A percentile compares a stretch with the other conserved stretches of the same genome.
These are phyloP conservation scores for Trogon surrucura DNA, from an alignment of 2,113 vertebrate species.

Conservation along the genomic window DNA sequence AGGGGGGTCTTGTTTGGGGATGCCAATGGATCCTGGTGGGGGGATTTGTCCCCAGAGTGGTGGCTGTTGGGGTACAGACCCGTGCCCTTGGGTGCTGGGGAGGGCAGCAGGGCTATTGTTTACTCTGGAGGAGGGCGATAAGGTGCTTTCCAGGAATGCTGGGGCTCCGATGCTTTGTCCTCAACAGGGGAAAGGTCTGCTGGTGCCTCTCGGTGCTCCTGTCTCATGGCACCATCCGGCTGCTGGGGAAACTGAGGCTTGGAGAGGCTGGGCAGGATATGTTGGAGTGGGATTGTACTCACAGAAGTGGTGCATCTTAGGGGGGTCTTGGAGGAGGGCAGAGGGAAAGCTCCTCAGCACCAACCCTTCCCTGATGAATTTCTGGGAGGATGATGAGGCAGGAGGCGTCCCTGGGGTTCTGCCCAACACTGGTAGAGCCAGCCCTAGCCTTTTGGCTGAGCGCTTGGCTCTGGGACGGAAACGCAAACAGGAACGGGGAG, in stretches of 20 bases:
- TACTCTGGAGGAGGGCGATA: not conserved
- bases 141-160: not conserved
- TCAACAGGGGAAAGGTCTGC: not conserved
- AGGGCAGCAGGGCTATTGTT: not conserved
- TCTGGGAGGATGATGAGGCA: not conserved
- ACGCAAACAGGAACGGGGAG: slow-evolving; percentile 62
- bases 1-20: not conserved
- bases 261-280: not conserved
- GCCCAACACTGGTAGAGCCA: not conserved
- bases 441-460: slow-evolving; percentile 34
- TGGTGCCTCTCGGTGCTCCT: not conserved
- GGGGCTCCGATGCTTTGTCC: fast-evolving
- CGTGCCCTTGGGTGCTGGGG: not conserved
- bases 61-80: not conserved
- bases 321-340: not conserved
- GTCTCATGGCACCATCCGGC: not conserved
- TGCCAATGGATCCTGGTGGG: not conserved
- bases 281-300: not conserved
- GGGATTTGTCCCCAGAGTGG: not conserved
- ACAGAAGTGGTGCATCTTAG: not conserved
- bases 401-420: not conserved
- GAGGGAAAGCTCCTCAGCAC: not conserved
- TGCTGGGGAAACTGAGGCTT: not conserved
- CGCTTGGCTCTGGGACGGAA: not conserved
- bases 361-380: not conserved